Evolutionary conservation across 1,140 invertebrate genomes (phyloP).

Genomic region (Anoplophora glabripennis): DNA sequence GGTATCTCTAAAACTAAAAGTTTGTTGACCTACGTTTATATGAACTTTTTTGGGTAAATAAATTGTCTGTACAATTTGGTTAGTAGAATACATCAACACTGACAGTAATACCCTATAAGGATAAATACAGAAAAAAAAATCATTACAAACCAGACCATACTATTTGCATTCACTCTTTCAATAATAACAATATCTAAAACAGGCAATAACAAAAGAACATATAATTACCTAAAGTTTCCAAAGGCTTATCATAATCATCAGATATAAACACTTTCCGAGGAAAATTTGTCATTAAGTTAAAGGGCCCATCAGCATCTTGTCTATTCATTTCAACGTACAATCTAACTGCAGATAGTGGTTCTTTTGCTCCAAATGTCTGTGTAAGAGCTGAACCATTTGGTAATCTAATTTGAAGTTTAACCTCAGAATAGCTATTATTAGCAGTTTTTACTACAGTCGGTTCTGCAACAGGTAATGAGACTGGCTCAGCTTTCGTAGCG

Average conservation of each 20-base stretch:
- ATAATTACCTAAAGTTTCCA: conserved; percentile 72
- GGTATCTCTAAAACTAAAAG: no score
- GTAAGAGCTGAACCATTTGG: conserved; percentile 68
- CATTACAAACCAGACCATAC: no score
- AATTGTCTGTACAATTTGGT: no score
- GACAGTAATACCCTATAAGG: no score
- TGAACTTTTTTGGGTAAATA: no score
- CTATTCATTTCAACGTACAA: conserved; percentile 78
- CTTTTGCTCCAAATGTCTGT: conserved; percentile 80
- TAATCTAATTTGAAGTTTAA: conserved; percentile 67
- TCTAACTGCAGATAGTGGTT: conserved; percentile 84
- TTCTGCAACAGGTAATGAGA: conserved; percentile 23
- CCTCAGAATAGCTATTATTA: conserved; percentile 57
- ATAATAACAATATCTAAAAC: background rate
- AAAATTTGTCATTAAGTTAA: conserved; percentile 81
- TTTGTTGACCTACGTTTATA: no score
- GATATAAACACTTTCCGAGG: conserved; percentile 80
- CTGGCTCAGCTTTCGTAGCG: conserved; percentile 14
- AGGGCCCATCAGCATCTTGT: conserved; percentile 61
- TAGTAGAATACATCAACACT: no score
- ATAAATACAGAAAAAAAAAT: no score
- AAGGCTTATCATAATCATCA: conserved; percentile 85
- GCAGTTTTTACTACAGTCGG: conserved; percentile 36
- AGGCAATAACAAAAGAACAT: background rate
- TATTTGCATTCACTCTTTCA: no score